Base-by-base conservation (phyloP, 2,888 invertebrate species). In the Orthosia gothica region DNA sequence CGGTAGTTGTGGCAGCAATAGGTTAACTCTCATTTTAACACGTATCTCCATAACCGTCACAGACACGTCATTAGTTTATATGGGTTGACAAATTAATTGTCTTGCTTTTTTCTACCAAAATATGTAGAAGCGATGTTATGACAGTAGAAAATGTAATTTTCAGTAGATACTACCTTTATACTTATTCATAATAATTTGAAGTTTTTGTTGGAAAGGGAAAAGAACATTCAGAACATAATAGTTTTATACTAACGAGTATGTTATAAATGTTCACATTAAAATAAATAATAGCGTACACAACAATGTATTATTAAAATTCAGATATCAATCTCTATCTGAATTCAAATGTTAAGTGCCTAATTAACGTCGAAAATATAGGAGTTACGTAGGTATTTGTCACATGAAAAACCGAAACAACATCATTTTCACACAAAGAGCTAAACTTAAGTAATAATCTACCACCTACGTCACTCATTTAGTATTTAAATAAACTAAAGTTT, bases 1-100 rank as follows among this genome's bases (percentile, higher is more conserved):
- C 70, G 85, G 74, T 76, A 77, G 65, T 79, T 58, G 85, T 77
- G 66, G 70, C 72, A 75, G 82, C 72, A 70, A 66, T 55, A 20
- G 20, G 59, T 40, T 59, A 80, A 50, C 32, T 67, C 23, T 57
- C 26, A 75, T 3, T 52, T 32, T 13, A 54, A 18, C n/a, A 62
- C n/a, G n/a, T 73, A 49, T 61, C 18, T 23, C 26, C 11, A 12
- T 26, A 55, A 2, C 18, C 13, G 12, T 15, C 2, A 45, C 58
- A 58, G 5, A 75, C 4, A 23, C 11, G 15, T 11, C 12, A 58
- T 52, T 26, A 45, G 15, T 45, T 16, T n/a, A 23, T 16, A 52
- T 11, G 3, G 32, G 2, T 23, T 49, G 13, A 54, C 3, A 54
- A 49, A 65, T 2, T n/a, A 52, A 5, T 16, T n/a, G 20, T 40